These are phyloP conservation scores for Pelobates fuscus DNA, from an alignment of 2,113 vertebrate species.

Conservation along the genomic window DNA sequence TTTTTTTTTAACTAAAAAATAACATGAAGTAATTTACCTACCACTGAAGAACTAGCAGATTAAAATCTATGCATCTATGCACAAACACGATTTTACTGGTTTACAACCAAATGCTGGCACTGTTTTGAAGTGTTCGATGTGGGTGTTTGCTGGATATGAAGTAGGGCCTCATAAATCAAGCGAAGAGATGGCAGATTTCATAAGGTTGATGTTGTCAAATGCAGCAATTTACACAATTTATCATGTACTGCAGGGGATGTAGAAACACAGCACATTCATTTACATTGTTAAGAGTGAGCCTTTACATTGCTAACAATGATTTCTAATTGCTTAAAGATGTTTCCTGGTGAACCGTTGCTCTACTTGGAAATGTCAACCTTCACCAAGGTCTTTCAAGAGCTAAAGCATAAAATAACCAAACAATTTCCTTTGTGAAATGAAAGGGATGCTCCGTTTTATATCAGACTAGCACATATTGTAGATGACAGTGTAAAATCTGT, in stretches of 20 bases:
- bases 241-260: constrained; percentile 25
- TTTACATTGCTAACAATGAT: constrained; percentile 33
- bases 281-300: constrained; percentile 16
- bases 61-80: constrained; percentile 2
- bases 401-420: background rate
- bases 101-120: constrained; percentile 3
- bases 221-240: constrained; percentile 26
- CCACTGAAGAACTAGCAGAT: background rate
- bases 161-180: constrained; percentile 32
- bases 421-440: constrained; percentile 8
- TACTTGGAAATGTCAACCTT: background rate
- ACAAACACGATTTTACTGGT: constrained; percentile 14
- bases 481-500: background rate
- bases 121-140: background rate
- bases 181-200: constrained; percentile 23
- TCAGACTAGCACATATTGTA: background rate
- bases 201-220: constrained; percentile 26
- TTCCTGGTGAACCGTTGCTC: constrained; percentile 12
- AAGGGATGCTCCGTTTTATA: constrained; percentile 1
- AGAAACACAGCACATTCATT: constrained; percentile 28
- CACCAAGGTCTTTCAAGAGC: background rate
- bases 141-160: constrained; percentile 13
- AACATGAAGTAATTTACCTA: background rate
- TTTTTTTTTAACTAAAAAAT: too few relatives aligned
- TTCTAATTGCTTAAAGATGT: constrained; percentile 42